A percentile compares a stretch with the other conserved stretches of the same genome.
These are phyloP conservation scores for Leptogaster cylindrica DNA, from an alignment of 2,888 invertebrate genomes.

Conservation along the genomic window DNA sequence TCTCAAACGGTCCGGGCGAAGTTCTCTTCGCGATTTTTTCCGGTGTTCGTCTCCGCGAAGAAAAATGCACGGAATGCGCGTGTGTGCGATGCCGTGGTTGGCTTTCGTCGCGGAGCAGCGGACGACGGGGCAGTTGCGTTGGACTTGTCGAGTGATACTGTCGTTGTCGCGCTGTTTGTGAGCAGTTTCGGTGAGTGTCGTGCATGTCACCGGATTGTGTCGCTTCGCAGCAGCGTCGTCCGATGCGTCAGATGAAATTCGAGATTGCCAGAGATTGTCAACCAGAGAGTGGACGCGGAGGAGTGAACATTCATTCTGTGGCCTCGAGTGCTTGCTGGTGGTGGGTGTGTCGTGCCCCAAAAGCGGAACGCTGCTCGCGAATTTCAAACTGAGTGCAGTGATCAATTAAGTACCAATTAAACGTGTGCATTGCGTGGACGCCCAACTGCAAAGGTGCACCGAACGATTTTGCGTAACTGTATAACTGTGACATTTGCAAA, in stretches of 20 bases:
- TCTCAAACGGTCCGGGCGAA: not conserved
- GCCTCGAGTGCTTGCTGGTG: not conserved
- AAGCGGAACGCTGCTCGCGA: not conserved
- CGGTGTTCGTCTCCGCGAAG: not conserved
- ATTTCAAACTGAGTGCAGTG: not conserved
- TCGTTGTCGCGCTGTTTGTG: constrained; percentile 44
- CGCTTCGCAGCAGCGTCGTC: no score
- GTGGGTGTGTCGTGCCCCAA: constrained; percentile 20
- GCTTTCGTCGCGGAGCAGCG: no score
- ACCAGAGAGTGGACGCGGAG: constrained; percentile 12
- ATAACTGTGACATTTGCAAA: no score
- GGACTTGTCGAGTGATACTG: constrained; percentile 60
- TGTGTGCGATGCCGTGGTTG: constrained; percentile 18
- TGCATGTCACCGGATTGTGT: constrained; percentile 23
- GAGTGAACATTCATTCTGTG: constrained; percentile 23
- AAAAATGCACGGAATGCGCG: constrained; percentile 2
- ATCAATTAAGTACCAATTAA: no score
- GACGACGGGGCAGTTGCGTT: constrained; percentile 57
- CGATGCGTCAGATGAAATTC: no score
- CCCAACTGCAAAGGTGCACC: no score
- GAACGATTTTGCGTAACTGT: no score
- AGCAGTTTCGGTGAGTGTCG: no score
- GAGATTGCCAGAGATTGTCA: not conserved
- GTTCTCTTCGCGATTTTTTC: not conserved
- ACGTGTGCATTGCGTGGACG: no score